Evolutionary conservation across 2,797 vertebrate species (phyloP), one percentile per base, ranked within the genome.

Genomic region (Peromyscus attwateri): DNA sequence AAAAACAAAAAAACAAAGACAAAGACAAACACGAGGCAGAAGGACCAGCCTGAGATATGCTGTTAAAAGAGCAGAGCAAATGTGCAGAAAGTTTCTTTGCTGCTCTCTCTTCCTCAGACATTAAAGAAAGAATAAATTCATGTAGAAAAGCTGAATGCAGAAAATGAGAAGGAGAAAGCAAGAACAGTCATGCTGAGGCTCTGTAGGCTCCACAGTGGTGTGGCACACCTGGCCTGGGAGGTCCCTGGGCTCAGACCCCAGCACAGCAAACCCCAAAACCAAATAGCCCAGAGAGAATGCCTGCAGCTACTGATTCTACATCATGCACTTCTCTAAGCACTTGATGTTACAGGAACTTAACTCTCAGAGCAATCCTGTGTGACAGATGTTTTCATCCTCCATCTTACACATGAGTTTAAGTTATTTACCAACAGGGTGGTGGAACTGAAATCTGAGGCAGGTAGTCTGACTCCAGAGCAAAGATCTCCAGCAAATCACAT

Each of bases 171-270:
- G 57, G 66, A 43, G 17, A 37, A 43, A 75, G 34, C 6, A 8
- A 8, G n/a, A 34, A 17, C 11, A 75, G 43, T 40, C 14, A 11
- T 25, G 1, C 37, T 0, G 3, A 16, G 43, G 6, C 12, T 49
- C 62, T 31, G 10, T 0, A 31, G 64, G 29, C 31, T 87, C 17
- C 17, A 46, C 29, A 43, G 40, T 0, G 1, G 40, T 0, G 1
- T 21, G 52, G 14, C 40, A 46, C 21, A 55, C 34, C 79, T 81
- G 62, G 62, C 80, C 37, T 64, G 81, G 7, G 13, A 29, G 21
- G 23, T 27, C 55, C n/a, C 80, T 62, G 7, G 55, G 13, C 55
- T 84, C 62, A 46, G 29, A 19, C 17, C 29, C 4, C 27, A 34
- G 60, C 40, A 66, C 80, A 29, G n/a, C 55, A 43, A 66, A 64